phyloP scores from a whole-genome alignment of 2,888 invertebrate genomes.

The Euproctis similis region DNA sequence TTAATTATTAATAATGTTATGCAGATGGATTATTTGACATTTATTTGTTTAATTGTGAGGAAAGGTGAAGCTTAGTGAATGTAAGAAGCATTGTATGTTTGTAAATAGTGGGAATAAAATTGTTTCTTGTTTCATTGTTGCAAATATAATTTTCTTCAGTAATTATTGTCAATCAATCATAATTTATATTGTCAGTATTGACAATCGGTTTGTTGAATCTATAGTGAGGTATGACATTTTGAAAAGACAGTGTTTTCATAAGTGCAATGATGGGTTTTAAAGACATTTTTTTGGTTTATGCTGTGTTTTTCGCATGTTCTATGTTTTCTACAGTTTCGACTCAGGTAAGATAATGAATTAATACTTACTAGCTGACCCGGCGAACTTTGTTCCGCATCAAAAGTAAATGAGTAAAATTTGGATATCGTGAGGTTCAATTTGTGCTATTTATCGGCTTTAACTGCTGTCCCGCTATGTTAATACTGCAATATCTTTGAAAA shows the following conservation, averaged over 20 bases:
- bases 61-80: slow-evolving; percentile 24
- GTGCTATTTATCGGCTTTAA: no score
- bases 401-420: no score
- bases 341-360: not conserved
- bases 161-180: slow-evolving; percentile 10
- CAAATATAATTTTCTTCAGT: slow-evolving; percentile 12
- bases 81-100: slow-evolving; percentile 18
- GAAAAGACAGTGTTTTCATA: slow-evolving; percentile 20
- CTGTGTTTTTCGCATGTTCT: slow-evolving; percentile 29
- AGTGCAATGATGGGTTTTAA: slow-evolving; percentile 38
- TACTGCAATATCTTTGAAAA: no score
- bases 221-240: slow-evolving; percentile 24
- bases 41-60: slow-evolving; percentile 14
- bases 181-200: slow-evolving; percentile 8
- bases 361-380: no score
- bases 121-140: slow-evolving; percentile 17
- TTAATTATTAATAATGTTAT: no score
- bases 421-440: no score
- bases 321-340: slow-evolving; percentile 28
- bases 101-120: slow-evolving; percentile 19
- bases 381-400: no score
- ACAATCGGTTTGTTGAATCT: slow-evolving; percentile 1
- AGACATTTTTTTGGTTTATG: slow-evolving; percentile 29
- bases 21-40: slow-evolving; percentile 11
- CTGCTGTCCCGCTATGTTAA: no score